phyloP scores from a whole-genome alignment of 2,113 vertebrate genomes.

The Haemorhous mexicanus region DNA sequence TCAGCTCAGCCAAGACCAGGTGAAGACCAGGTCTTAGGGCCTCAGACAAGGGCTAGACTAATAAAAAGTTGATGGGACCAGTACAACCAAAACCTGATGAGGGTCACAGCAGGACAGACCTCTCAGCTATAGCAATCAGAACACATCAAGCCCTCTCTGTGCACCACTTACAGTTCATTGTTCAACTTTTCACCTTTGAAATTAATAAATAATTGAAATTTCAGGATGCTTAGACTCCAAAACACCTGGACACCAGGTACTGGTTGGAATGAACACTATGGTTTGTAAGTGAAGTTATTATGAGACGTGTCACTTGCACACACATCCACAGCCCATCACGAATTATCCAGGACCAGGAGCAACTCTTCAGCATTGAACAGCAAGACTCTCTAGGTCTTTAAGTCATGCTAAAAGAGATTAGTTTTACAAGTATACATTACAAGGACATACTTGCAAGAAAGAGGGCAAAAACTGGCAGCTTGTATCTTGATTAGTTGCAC shows the following conservation, averaged over 20 bases:
- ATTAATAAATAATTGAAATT: background rate
- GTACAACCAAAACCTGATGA: background rate
- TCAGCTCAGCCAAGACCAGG: background rate
- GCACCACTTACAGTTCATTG: background rate
- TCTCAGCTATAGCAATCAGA: background rate
- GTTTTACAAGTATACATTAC: background rate
- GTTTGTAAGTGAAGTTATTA: background rate
- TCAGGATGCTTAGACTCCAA: background rate
- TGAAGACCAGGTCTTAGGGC: background rate
- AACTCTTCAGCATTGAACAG: background rate
- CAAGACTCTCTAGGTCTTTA: fast-evolving
- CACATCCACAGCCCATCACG: background rate
- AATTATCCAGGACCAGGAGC: background rate
- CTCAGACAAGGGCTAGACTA: background rate
- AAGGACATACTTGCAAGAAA: background rate
- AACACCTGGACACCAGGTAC: background rate
- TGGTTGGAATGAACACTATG: background rate
- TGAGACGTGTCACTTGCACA: background rate
- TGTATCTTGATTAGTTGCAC: background rate
- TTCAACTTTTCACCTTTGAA: background rate
- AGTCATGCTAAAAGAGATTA: background rate
- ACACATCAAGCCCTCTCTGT: background rate
- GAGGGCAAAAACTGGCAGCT: background rate
- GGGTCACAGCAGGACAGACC: background rate
- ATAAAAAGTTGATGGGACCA: background rate